phyloP scores from a whole-genome alignment of 2,113 vertebrate species.

The Meleagris gallopavo region DNA sequence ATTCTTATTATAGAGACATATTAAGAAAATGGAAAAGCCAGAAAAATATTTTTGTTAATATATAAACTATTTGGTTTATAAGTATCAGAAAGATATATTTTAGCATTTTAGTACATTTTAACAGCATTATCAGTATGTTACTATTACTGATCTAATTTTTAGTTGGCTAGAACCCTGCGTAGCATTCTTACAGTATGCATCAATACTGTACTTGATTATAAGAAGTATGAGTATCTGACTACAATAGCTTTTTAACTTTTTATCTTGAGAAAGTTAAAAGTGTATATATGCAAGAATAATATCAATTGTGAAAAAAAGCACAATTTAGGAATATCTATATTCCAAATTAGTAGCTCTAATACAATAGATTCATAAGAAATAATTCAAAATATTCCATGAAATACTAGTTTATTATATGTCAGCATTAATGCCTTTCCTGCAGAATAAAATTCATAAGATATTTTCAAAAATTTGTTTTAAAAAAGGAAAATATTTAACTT shows the following conservation, averaged over 20 bases:
- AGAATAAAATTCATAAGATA: background rate
- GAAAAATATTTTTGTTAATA: background rate
- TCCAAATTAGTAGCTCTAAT: background rate
- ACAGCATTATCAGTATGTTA: background rate
- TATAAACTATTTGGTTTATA: slow-evolving; percentile 5
- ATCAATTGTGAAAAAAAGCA: background rate
- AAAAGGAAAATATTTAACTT: background rate
- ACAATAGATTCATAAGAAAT: background rate
- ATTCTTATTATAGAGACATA: background rate
- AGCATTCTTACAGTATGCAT: background rate
- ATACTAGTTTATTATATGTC: background rate
- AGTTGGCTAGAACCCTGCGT: background rate
- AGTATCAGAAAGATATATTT: background rate
- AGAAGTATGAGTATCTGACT: background rate
- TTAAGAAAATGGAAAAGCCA: background rate
- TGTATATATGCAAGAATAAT: background rate
- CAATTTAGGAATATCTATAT: background rate
- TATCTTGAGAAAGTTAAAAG: background rate
- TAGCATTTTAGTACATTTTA: background rate
- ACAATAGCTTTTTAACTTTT: background rate
- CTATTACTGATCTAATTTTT: background rate
- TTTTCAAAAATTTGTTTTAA: background rate
- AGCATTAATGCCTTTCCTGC: background rate
- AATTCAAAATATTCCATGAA: background rate
- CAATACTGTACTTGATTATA: background rate